A percentile compares a stretch with the other conserved stretches of the same genome.
Conservation (phyloP, 2,113 vertebrate genomes). For the Oncorhynchus masou region DNA sequence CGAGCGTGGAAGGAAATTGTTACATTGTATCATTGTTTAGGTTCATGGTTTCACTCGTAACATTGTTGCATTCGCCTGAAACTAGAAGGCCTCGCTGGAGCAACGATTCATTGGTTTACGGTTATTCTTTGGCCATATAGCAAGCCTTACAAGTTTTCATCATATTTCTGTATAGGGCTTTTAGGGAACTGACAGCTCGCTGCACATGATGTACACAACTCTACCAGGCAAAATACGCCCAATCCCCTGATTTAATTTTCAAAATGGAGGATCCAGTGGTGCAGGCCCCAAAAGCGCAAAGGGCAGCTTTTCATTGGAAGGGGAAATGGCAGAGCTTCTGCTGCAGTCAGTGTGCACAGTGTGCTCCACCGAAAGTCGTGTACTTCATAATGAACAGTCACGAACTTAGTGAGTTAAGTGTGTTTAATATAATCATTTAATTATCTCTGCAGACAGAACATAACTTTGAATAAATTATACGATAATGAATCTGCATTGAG, state of each 20-base stretch:
- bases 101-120: background rate
- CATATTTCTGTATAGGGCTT: background rate
- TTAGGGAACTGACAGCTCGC: conserved; percentile 11
- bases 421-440: no score
- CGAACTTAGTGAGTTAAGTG: no score
- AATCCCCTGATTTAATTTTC: conserved; percentile 20
- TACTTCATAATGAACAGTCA: no score
- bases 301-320: background rate
- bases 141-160: background rate
- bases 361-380: no score
- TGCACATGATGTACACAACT: conserved; percentile 9
- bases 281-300: conserved; percentile 7
- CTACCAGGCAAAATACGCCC: conserved; percentile 11
- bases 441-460: no score
- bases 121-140: background rate
- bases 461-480: no score
- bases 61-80: background rate
- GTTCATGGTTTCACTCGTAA: background rate
- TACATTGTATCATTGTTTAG: background rate
- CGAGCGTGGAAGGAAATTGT: background rate
- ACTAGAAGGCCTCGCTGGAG: background rate
- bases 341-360: no score
- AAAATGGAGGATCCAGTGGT: conserved; percentile 50
- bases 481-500: no score
- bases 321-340: background rate